Evolutionary conservation across 2,888 invertebrate species (phyloP).

Genomic region (Ectemnius cavifrons): DNA sequence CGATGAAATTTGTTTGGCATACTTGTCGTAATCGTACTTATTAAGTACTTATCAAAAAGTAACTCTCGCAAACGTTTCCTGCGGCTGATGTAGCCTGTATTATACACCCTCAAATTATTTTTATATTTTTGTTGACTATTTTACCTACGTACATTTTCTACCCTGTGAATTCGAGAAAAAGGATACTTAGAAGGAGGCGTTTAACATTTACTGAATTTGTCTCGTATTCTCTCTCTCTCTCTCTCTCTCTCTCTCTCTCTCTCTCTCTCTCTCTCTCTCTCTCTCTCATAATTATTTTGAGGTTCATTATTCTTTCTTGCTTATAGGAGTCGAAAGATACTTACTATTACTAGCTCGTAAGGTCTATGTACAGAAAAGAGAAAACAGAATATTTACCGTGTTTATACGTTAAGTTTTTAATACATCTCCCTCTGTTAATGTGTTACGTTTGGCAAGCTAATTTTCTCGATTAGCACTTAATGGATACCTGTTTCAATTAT

Average conservation of each 20-base stretch:
- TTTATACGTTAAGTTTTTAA: constrained; percentile 41
- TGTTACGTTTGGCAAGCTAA: constrained; percentile 22
- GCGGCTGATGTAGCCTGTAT: constrained; percentile 8
- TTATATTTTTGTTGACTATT: no score
- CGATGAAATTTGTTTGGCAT: background rate
- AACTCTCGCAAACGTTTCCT: constrained; percentile 5
- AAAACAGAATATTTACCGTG: constrained; percentile 35
- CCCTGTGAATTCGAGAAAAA: no score
- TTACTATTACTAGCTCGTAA: constrained; percentile 34
- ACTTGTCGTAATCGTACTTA: constrained; percentile 29
- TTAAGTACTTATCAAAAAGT: constrained; percentile 8
- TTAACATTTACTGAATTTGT: no score
- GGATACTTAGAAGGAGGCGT: no score
- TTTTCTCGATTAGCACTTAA: constrained; percentile 19
- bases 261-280: background rate
- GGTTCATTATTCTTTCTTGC: constrained; percentile 14
- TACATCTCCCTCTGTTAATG: constrained; percentile 28
- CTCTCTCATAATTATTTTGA: background rate
- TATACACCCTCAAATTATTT: constrained; percentile 1
- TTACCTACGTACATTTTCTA: no score
- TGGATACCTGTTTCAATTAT: no score
- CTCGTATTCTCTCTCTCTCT: background rate
- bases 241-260: background rate
- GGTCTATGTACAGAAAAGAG: constrained; percentile 26
- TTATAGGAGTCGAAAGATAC: constrained; percentile 10